Evolutionary conservation across 2,888 invertebrate species (phyloP).

Genomic region (Drosophila pseudotakahashii): DNA sequence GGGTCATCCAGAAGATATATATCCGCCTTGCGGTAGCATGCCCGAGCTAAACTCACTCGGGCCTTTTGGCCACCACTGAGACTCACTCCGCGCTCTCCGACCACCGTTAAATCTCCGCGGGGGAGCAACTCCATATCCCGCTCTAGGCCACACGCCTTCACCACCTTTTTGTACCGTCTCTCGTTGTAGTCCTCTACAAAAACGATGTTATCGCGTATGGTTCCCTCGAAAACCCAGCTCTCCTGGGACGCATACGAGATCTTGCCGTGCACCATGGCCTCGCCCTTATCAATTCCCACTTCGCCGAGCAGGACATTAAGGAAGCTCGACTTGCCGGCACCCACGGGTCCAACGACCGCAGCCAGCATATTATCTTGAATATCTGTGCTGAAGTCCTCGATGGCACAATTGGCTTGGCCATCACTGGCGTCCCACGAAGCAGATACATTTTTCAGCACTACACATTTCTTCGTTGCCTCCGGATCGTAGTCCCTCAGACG

Average conservation of each 20-base stretch:
- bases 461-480: slow-evolving; percentile 69
- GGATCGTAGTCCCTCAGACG: slow-evolving; percentile 62
- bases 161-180: slow-evolving; percentile 84
- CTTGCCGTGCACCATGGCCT: slow-evolving; percentile 86
- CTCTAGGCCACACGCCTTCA: slow-evolving; percentile 87
- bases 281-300: slow-evolving; percentile 87
- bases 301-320: slow-evolving; percentile 91
- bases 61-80: slow-evolving; percentile 92
- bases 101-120: slow-evolving; percentile 85
- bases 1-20: slow-evolving; percentile 92
- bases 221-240: slow-evolving; percentile 92
- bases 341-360: slow-evolving; percentile 90
- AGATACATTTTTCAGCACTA: slow-evolving; percentile 84
- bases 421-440: slow-evolving; percentile 85
- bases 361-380: slow-evolving; percentile 74
- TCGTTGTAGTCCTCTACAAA: slow-evolving; percentile 91
- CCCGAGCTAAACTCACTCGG: slow-evolving; percentile 90
- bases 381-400: slow-evolving; percentile 85
- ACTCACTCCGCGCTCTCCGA: slow-evolving; percentile 89
- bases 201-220: slow-evolving; percentile 95
- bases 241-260: slow-evolving; percentile 92
- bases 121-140: slow-evolving; percentile 88
- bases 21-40: slow-evolving; percentile 90
- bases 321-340: slow-evolving; percentile 90
- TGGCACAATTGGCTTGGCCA: slow-evolving; percentile 69